phyloP scores from a whole-genome alignment of 2,113 vertebrate species.

The Pogonocichla stellata region DNA sequence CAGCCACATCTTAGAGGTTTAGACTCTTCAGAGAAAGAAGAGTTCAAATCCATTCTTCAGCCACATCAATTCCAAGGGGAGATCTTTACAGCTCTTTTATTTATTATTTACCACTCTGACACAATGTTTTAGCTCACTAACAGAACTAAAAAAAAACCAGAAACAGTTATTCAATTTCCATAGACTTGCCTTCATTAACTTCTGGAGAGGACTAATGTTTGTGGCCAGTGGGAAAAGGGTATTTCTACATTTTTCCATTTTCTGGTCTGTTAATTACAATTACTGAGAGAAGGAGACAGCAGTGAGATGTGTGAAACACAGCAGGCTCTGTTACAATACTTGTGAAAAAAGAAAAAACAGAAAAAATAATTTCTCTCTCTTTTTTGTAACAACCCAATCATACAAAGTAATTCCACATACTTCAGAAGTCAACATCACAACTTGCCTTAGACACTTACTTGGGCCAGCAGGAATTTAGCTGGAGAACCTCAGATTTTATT shows the following conservation, averaged over 20 bases:
- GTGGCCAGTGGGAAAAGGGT: not conserved
- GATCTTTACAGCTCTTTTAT: not conserved
- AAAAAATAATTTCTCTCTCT: not conserved
- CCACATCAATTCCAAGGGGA: not conserved
- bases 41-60: not conserved
- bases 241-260: slow-evolving; percentile 51
- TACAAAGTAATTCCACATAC: not conserved
- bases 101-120: not conserved
- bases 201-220: not conserved
- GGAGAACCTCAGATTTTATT: not conserved
- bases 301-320: not conserved
- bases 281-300: not conserved
- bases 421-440: not conserved
- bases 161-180: not conserved
- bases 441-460: not conserved
- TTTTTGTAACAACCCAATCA: not conserved
- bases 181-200: not conserved
- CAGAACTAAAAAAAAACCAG: not conserved
- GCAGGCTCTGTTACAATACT: not conserved
- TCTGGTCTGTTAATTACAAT: slow-evolving; percentile 12
- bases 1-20: not conserved
- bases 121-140: not conserved
- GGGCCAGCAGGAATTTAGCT: not conserved
- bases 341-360: not conserved
- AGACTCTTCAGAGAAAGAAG: not conserved